Base-by-base conservation (phyloP, 2,797 vertebrate species). In the Enteromius paludinosus region DNA sequence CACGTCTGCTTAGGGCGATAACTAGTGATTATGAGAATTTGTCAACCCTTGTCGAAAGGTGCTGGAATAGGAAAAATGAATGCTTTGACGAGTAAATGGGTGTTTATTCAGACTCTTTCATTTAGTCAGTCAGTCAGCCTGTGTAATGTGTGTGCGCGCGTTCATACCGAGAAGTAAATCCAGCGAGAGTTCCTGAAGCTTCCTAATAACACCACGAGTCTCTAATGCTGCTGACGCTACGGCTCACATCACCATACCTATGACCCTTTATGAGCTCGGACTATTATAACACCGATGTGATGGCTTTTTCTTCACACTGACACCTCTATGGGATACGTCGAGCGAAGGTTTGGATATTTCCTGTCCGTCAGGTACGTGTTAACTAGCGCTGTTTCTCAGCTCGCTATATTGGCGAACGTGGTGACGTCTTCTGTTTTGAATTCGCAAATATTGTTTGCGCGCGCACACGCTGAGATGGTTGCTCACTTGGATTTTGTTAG, bases 311-410 rank as follows among this genome's bases (percentile, higher is more conserved):
- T 45, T 61, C 30, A 18, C 56, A 15, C 41, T 62, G 30, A 56
- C 68, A 35, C 47, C 59, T 82, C 47, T 64, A 59, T 71, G 52
- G 49, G 49, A 69, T 10, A 43, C 23, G 68, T 59, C 45, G 59
- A 47, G 7, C 62, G 69, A 28, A 54, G 69, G 20, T 47, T 30
- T 64, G 61, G 71, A 33, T n/a, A 30, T 28, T 28, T 71, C 35
- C 75, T 62, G 35, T 38, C 54, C 7, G 52, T 30, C 61, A 86
- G 87, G 87, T 87, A 84, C 12, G 83, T 38, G 49, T 14, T 18
- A 38, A 38, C 23, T 7, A 17, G 59, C 59, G 59, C 25, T 8
- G 56, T 28, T 61, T 15, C 59, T 30, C 33, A 5, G 0, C 64
- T 65, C 30, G 7, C 25, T 30, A 1, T 33, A 64, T 18, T 18